Percentiles rank a stretch among this genome's conserved stretches.
Conservation (phyloP, 2,113 vertebrate species). For the Piprites chloris region DNA sequence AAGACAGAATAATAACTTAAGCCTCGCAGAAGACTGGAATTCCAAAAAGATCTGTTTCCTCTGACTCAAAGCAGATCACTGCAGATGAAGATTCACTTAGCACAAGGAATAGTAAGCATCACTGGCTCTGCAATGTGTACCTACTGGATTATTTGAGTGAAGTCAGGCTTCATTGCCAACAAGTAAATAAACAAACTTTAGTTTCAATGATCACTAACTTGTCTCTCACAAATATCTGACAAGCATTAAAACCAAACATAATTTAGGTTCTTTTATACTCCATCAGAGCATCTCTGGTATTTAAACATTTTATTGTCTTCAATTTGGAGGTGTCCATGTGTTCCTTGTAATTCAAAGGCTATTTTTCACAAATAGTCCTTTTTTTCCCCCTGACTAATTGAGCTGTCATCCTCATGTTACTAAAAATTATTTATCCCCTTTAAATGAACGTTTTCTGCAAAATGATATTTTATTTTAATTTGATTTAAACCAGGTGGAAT, state of each 20-base stretch:
- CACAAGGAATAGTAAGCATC: neutral
- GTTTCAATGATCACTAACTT: neutral
- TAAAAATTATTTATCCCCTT: constrained; percentile 4
- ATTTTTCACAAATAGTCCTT: neutral
- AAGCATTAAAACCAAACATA: neutral
- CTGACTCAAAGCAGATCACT: neutral
- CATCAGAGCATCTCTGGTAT: neutral
- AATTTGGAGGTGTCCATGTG: neutral
- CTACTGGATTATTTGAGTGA: neutral
- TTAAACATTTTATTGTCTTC: neutral
- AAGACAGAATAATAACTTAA: neutral
- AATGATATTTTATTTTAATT: constrained; percentile 52
- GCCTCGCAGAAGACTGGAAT: neutral
- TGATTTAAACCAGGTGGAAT: constrained; percentile 48
- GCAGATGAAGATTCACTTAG: neutral
- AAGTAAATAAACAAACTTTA: constrained; percentile 51
- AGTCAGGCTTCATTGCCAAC: constrained; percentile 5
- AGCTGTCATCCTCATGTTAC: neutral
- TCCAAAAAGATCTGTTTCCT: neutral
- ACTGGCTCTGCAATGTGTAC: neutral
- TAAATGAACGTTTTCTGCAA: constrained; percentile 36
- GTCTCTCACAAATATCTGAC: neutral
- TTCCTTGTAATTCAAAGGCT: constrained; percentile 10
- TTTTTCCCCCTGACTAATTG: neutral
- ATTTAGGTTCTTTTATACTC: neutral